phyloP scores from a whole-genome alignment of 1,140 invertebrate species.

The Telenomus remus region DNA sequence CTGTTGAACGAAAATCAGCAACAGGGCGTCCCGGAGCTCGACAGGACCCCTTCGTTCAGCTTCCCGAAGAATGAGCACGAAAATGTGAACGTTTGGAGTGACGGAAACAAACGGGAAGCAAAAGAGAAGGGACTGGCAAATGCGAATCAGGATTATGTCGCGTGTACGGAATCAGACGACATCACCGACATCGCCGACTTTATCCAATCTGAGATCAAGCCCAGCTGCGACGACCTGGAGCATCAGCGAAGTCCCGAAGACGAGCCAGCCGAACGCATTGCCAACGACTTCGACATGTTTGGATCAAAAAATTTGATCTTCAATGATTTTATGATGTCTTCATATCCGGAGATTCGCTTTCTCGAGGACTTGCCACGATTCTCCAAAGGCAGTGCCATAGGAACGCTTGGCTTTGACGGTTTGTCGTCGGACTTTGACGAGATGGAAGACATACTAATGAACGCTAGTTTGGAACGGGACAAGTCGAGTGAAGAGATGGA shows the following conservation, averaged over 20 bases:
- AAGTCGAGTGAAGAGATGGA: conserved; percentile 30
- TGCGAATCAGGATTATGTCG: conserved; percentile 21
- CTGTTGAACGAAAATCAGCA: conserved; percentile 51
- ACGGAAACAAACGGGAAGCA: conserved; percentile 27
- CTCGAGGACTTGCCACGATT: conserved; percentile 38
- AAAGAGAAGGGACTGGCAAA: conserved; percentile 24
- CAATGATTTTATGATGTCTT: conserved; percentile 45
- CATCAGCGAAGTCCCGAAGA: conserved; percentile 18
- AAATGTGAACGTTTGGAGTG: conserved; percentile 28
- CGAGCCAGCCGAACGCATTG: conserved; percentile 12
- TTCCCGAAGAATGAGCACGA: conserved; percentile 41
- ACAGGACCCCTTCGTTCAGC: conserved; percentile 38
- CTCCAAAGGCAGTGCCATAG: conserved; percentile 17
- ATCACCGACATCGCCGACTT: conserved; percentile 9
- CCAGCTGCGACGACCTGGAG: conserved; percentile 21
- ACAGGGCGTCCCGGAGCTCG: conserved; percentile 34
- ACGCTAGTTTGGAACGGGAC: conserved; percentile 28
- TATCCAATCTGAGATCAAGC: conserved; percentile 30
- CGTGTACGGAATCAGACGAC: conserved; percentile 14
- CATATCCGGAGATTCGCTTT: conserved; percentile 33
- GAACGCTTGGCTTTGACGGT: conserved; percentile 22
- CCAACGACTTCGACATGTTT: conserved; percentile 24
- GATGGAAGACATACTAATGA: conserved; percentile 46
- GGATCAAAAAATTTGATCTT: conserved; percentile 39
- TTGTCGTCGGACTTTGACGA: conserved; percentile 40